These are phyloP conservation scores for Dreissena polymorpha DNA, from an alignment of 1,140 invertebrate species.

Conservation along the genomic window DNA sequence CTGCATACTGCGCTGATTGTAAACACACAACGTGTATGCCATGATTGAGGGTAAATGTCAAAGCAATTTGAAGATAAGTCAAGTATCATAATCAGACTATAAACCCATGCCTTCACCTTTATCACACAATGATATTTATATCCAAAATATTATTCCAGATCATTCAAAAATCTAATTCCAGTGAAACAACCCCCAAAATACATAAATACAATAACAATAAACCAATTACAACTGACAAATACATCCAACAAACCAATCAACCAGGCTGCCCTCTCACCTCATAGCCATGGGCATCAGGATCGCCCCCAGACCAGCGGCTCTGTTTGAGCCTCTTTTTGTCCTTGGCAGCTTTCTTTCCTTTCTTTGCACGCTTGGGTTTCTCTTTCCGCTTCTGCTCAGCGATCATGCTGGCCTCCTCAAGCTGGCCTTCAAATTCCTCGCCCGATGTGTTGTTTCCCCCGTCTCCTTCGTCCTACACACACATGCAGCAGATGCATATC, in stretches of 20 bases:
- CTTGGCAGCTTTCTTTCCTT: conserved; percentile 64
- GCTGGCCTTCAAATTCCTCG: conserved; percentile 80
- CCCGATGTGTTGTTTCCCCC: conserved; percentile 78
- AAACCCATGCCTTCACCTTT: no score
- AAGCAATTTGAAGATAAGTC: no score
- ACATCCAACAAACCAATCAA: neutral
- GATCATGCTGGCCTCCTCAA: conserved; percentile 78
- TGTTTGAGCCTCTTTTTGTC: conserved; percentile 80
- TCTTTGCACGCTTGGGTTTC: conserved; percentile 62
- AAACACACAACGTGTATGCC: no score
- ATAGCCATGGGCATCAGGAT: conserved; percentile 78
- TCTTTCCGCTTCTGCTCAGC: conserved; percentile 72
- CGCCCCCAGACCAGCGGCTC: conserved; percentile 85
- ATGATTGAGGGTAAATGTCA: no score
- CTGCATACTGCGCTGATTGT: no score
- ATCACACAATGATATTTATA: no score
- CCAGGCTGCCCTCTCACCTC: conserved; percentile 63
- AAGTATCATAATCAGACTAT: no score
- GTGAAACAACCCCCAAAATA: no score
- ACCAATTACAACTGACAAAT: no score
- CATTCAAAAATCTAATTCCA: no score
- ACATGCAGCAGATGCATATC: no score
- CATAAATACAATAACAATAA: no score
- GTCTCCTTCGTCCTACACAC: conserved; percentile 70
- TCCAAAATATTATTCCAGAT: neutral